A percentile compares a stretch with the other conserved stretches of the same genome.
Evolutionary conservation across 1,140 invertebrate species (phyloP).

Genomic region (Bombus superbus): DNA sequence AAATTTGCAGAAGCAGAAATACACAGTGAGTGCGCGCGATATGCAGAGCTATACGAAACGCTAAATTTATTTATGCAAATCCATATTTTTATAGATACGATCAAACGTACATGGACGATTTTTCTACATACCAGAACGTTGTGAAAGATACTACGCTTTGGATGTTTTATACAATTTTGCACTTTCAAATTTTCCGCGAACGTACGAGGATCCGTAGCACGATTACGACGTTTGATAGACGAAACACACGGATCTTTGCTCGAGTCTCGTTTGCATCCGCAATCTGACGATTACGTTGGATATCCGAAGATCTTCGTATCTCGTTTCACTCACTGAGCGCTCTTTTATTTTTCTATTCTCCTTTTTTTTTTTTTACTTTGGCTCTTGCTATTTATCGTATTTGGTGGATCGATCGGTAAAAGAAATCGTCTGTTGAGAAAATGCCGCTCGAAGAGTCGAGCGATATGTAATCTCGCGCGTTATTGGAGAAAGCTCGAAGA

Average conservation of each 20-base stretch:
- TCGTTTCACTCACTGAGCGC: too few relatives aligned
- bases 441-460: slow-evolving; percentile 27
- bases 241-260: too few relatives aligned
- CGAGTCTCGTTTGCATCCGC: too few relatives aligned
- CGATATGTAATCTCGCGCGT: slow-evolving; percentile 59
- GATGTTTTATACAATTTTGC: too few relatives aligned
- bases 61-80: not conserved
- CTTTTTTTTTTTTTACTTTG: not conserved
- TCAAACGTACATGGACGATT: too few relatives aligned
- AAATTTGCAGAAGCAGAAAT: not conserved
- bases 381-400: too few relatives aligned
- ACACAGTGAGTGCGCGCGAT: not conserved
- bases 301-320: too few relatives aligned
- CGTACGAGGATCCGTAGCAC: too few relatives aligned
- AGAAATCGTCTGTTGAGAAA: slow-evolving; percentile 38
- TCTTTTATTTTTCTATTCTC: not conserved
- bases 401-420: not conserved
- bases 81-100: not conserved
- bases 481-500: slow-evolving; percentile 29
- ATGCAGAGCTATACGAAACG: not conserved
- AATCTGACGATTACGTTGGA: too few relatives aligned
- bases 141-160: too few relatives aligned
- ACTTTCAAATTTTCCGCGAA: too few relatives aligned
- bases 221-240: too few relatives aligned
- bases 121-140: fast-evolving